Base-by-base conservation (phyloP, 2,888 invertebrate genomes). In the Ectemnius cavifrons region DNA sequence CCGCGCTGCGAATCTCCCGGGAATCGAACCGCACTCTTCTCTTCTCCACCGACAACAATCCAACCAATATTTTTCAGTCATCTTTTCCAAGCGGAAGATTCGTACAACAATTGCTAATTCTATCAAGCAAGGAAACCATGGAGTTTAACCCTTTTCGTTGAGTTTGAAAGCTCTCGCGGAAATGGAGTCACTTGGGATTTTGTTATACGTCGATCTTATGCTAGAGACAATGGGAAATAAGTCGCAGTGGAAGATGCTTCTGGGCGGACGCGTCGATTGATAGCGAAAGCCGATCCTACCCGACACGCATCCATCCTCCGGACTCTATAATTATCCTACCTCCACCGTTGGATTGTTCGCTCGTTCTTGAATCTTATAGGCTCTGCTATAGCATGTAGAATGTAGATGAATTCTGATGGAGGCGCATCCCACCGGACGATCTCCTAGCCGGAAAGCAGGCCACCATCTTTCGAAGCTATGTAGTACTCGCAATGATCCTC, bases 311-410 rank as follows among this genome's bases (percentile, higher is more conserved):
- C 88, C 85, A 88, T 89, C 86, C 85, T 61, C 70, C 66, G 57
- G 3, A 70, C 74, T 85, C 86, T 87, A 85, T 86, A 89, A 89
- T 89, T 89, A 89, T 87, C 86, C 86, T 80, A 77, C 80, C 85
- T 85, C 81, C 77, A 79, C 47, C 27, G 23, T 27, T 47, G 13
- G 59, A 59, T 59, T 27, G 14, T 28, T n/a, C 46, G 60, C n/a
- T 2, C 2, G 2, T 23, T 23, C 2, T 2, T 2, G 23, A 3
- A 23, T 23, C 23, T 23, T 13, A 47, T 13, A 56, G 62, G 23
- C 23, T 23, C 23, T 23, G 23, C 3, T 23, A 23, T 23, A 23
- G 3, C 23, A 3, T 3, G 23, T 23, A 45, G 46, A n/a, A 61
- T 11, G 23, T 37, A 46, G 20, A 49, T 46, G 67, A 47, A 23